phyloP scores from a whole-genome alignment of 2,113 vertebrate species.

The Zosterops pallidus region DNA sequence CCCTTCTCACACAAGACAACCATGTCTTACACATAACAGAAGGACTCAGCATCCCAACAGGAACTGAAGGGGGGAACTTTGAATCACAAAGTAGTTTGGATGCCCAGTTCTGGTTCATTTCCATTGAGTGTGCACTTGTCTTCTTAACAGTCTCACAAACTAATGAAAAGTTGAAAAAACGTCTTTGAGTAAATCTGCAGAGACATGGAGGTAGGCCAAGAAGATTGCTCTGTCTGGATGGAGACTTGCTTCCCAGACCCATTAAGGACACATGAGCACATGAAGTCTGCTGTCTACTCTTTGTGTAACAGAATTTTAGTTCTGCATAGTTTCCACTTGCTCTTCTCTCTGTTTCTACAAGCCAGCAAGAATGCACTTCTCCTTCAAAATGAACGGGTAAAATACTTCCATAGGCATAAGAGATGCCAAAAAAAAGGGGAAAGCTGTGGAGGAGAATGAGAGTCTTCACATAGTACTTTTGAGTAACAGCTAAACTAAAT shows the following conservation, averaged over 20 bases:
- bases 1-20: not conserved
- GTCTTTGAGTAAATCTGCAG: not conserved
- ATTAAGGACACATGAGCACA: not conserved
- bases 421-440: not conserved
- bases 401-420: not conserved
- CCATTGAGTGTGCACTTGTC: not conserved
- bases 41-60: not conserved
- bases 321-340: not conserved
- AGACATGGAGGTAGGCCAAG: not conserved
- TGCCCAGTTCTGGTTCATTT: not conserved
- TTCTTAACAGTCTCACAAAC: not conserved
- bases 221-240: not conserved
- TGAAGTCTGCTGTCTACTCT: not conserved
- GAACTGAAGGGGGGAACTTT: not conserved
- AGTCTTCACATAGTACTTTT: not conserved
- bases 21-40: rapidly evolving
- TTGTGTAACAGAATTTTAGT: not conserved
- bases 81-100: not conserved
- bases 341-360: not conserved
- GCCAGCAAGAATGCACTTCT: not conserved
- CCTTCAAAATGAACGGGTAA: not conserved
- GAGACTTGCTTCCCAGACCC: not conserved
- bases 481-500: not conserved
- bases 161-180: not conserved
- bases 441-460: not conserved